phyloP scores from a whole-genome alignment of 2,888 invertebrate species.

The Salpingus planirostris region DNA sequence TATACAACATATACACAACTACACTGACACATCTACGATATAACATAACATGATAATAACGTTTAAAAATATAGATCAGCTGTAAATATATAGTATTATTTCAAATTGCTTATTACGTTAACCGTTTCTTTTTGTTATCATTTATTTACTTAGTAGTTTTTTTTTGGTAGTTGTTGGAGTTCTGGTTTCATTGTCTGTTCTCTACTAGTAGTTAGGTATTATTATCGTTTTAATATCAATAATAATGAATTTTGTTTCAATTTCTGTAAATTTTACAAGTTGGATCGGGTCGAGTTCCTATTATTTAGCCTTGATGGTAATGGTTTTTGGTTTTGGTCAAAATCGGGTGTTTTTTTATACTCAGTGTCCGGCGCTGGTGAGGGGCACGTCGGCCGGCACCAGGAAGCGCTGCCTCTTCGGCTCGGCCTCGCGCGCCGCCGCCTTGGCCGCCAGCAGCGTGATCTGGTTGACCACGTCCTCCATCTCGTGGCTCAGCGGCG shows the following conservation, averaged over 20 bases:
- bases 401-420: slow-evolving; percentile 49
- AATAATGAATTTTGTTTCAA: slow-evolving; percentile 2
- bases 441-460: slow-evolving; percentile 65
- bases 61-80: slow-evolving; percentile 41
- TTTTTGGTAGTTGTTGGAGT: slow-evolving; percentile 17
- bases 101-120: slow-evolving; percentile 18
- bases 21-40: slow-evolving; percentile 40
- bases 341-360: slow-evolving; percentile 20
- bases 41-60: slow-evolving; percentile 35
- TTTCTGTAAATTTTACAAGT: slow-evolving; percentile 1
- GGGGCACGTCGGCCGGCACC: slow-evolving; percentile 47
- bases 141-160: too few species aligned
- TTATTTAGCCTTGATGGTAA: slow-evolving; percentile 6
- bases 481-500: slow-evolving; percentile 68
- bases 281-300: slow-evolving; percentile 18
- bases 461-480: slow-evolving; percentile 78
- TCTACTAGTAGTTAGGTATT: too few species aligned
- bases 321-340: too few species aligned
- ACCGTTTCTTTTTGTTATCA: too few species aligned
- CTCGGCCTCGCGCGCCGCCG: slow-evolving; percentile 41
- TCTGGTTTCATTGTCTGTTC: slow-evolving; percentile 13
- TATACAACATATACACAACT: slow-evolving; percentile 40
- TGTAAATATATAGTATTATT: slow-evolving; percentile 36
- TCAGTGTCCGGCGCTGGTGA: slow-evolving; percentile 50
- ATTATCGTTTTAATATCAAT: too few species aligned